Evolutionary conservation across 2,888 invertebrate species (phyloP), one percentile per base, ranked within the genome.

Genomic region (Euspilapteryx auroguttella): DNA sequence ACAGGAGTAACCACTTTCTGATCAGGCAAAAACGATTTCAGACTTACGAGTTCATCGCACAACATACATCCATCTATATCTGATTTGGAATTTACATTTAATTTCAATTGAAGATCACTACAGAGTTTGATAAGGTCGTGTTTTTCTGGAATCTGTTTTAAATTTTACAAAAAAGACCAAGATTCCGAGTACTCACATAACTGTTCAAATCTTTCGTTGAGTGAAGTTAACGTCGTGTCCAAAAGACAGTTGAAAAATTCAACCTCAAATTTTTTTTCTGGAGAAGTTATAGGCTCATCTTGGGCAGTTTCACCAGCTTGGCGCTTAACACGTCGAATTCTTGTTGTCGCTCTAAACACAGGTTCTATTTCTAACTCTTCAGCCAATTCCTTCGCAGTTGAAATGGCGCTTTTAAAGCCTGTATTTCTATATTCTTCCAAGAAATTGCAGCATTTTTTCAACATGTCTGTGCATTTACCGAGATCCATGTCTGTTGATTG

Each of bases 271-370:
- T 34, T 36, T 32, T 35, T 36, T 37, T 36, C 31, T 24, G 33
- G 35, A 30, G 32, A 30, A 37, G 33, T 33, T 35, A 40, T 37
- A 31, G 43, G 37, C 28, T 45, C 37, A 37, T 47, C 40, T 28
- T 27, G 33, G 12, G 34, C 41, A 38, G 28, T 40, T 46, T 44
- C 41, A 41, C 39, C 39, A 40, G 40, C 35, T 39, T 41, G 41
- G 30, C 40, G 40, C 34, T 42, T 42, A 34, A 42, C 35, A 37
- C 30, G 33, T 40, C 39, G 37, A 39, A 35, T 32, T 39, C 32
- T 41, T 40, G 34, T 38, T 37, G 37, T 37, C 22, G 38, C 36
- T 38, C 34, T 37, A 38, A 47, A 45, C 27, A 38, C 38, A 36
- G 41, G 40, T 37, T 40, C 41, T 34, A 43, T 37, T 35, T 36